Percentiles rank a stretch among this genome's conserved stretches.
Conservation (phyloP, 2,888 invertebrate species). For the Stenodema calcarata region DNA sequence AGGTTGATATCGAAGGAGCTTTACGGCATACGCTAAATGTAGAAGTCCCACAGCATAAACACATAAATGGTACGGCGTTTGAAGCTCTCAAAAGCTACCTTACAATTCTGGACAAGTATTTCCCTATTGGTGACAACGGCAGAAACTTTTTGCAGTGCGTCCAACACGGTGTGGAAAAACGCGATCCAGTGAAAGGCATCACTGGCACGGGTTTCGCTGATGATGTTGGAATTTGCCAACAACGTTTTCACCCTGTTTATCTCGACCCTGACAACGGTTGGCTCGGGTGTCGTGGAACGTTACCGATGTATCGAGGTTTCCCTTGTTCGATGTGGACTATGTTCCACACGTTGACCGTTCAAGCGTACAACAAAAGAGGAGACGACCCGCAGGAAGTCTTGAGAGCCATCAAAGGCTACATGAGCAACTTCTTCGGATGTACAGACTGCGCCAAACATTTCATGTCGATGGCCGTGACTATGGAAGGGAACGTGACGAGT, state of each 20-base stretch:
- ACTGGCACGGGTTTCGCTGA: slow-evolving; percentile 64
- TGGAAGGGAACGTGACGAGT: slow-evolving; percentile 69
- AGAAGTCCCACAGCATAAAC: slow-evolving; percentile 77
- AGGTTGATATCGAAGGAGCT: slow-evolving; percentile 86
- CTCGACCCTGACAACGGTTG: slow-evolving; percentile 63
- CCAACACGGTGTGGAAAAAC: slow-evolving; percentile 56
- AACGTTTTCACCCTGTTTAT: slow-evolving; percentile 61
- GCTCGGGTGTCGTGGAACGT: slow-evolving; percentile 83
- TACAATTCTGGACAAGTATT: slow-evolving; percentile 74
- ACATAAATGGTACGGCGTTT: slow-evolving; percentile 75
- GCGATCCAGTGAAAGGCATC: slow-evolving; percentile 1
- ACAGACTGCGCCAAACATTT: slow-evolving; percentile 90
- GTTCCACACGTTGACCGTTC: slow-evolving; percentile 88
- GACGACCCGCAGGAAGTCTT: slow-evolving; percentile 74
- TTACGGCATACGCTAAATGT: slow-evolving; percentile 81
- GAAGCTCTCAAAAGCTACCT: slow-evolving; percentile 78
- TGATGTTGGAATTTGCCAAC: slow-evolving; percentile 66
- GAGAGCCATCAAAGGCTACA: slow-evolving; percentile 83
- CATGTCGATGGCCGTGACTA: slow-evolving; percentile 78
- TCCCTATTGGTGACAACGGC: slow-evolving; percentile 77
- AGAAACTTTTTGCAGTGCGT: slow-evolving; percentile 71
- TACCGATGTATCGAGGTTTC: slow-evolving; percentile 78
- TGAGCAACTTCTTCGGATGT: slow-evolving; percentile 93
- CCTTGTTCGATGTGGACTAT: slow-evolving; percentile 95
- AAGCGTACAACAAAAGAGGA: slow-evolving; percentile 58